Conservation (phyloP, 2,888 invertebrate species). For the Drosophila mayaguana region DNA sequence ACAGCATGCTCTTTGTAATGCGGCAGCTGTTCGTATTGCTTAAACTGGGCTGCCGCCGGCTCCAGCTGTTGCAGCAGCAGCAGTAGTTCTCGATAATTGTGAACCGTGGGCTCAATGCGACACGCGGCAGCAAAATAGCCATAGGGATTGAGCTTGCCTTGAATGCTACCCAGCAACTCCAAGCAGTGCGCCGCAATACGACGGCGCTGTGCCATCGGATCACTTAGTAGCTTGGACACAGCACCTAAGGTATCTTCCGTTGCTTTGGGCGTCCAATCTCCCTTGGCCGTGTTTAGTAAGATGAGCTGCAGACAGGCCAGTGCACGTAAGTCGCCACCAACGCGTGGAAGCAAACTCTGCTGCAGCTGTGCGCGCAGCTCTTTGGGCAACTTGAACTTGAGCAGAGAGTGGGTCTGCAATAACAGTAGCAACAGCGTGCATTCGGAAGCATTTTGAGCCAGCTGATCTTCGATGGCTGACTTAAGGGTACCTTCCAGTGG, state of each 20-base stretch:
- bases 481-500: conserved; percentile 39
- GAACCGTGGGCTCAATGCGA: conserved; percentile 89
- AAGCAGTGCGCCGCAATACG: conserved; percentile 91
- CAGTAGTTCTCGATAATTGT: conserved; percentile 92
- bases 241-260: conserved; percentile 78
- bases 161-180: conserved; percentile 87
- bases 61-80: conserved; percentile 90
- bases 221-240: conserved; percentile 88
- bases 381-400: conserved; percentile 46
- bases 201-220: conserved; percentile 89
- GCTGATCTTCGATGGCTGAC: conserved; percentile 15
- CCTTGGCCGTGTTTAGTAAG: conserved; percentile 85
- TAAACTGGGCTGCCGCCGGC: conserved; percentile 87
- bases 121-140: conserved; percentile 90
- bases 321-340: conserved; percentile 79
- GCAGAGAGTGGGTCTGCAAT: conserved; percentile 58
- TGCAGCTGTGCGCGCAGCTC: conserved; percentile 30
- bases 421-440: conserved; percentile 47
- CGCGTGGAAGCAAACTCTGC: conserved; percentile 47
- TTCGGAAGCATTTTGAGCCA: background rate
- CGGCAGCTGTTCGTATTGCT: conserved; percentile 85
- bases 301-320: conserved; percentile 81
- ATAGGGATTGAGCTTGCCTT: conserved; percentile 86
- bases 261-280: conserved; percentile 61
- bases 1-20: conserved; percentile 89